These are phyloP conservation scores for Vespertilio murinus DNA, from an alignment of 2,797 vertebrate species.

Conservation along the genomic window DNA sequence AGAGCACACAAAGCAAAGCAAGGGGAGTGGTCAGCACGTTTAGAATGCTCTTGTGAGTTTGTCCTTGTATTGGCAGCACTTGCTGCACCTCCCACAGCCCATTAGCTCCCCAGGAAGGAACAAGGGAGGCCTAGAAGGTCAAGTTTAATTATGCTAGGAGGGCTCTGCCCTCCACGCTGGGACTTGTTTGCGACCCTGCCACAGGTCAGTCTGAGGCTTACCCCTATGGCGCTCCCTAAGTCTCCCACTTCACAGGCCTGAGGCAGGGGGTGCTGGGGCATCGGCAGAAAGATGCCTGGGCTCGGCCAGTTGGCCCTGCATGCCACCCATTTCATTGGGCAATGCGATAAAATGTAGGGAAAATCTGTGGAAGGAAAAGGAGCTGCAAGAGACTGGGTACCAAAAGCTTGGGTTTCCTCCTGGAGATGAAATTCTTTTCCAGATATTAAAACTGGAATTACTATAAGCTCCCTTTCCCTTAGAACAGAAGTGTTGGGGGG, in stretches of 20 bases:
- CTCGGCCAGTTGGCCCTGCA: accelerated
- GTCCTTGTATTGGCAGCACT: no score
- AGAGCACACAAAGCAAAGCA: no score
- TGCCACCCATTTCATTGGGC: neutral
- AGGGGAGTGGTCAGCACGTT: no score
- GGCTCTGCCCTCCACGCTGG: no score
- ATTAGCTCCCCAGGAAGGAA: no score
- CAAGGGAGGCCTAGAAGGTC: no score
- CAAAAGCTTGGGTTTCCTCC: neutral
- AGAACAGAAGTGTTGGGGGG: neutral
- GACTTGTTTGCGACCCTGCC: no score
- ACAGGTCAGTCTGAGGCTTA: no score
- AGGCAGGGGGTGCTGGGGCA: neutral
- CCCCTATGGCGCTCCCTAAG: no score
- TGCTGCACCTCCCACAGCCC: no score
- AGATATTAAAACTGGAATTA: neutral
- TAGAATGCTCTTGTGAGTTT: no score
- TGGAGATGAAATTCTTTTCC: neutral
- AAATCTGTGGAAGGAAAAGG: neutral
- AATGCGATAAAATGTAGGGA: neutral
- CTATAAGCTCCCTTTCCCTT: neutral
- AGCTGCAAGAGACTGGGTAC: neutral
- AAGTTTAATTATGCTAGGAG: no score
- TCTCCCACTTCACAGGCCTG: neutral
- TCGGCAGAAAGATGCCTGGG: neutral